Conservation (phyloP, 2,113 vertebrate species). For the Strix uralensis region DNA sequence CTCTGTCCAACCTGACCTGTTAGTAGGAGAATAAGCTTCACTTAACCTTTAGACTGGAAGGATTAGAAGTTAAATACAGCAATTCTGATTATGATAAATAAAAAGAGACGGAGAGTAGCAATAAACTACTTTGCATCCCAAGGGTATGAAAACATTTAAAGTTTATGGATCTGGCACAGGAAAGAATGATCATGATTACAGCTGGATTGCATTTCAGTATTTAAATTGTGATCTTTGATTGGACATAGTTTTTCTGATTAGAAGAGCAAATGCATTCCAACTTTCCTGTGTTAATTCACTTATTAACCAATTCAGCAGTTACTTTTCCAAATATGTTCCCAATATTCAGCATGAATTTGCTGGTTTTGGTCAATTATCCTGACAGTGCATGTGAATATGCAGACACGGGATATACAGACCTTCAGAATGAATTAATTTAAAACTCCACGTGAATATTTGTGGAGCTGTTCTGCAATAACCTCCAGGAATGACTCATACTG, state of each 20-base stretch:
- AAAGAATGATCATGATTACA: constrained; percentile 17
- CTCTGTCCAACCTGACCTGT: background rate
- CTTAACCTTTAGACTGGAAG: background rate
- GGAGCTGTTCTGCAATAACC: background rate
- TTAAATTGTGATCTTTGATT: constrained; percentile 20
- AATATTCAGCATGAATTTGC: background rate
- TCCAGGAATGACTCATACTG: background rate
- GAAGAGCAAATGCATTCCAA: background rate
- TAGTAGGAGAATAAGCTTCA: background rate
- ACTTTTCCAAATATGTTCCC: background rate
- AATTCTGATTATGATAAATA: constrained; percentile 16
- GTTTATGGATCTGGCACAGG: constrained; percentile 27
- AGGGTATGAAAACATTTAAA: background rate
- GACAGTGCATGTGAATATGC: background rate
- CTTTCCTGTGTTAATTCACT: background rate
- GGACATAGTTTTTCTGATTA: constrained; percentile 4
- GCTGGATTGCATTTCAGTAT: constrained; percentile 22
- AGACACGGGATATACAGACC: background rate
- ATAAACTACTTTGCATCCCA: background rate
- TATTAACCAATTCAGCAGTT: background rate
- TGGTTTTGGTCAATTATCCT: background rate
- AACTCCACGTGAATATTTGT: background rate
- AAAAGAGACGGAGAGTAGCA: background rate
- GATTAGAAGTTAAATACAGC: background rate
- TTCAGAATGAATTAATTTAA: background rate